Conservation (phyloP, 2,797 vertebrate genomes). For the Acomys russatus region DNA sequence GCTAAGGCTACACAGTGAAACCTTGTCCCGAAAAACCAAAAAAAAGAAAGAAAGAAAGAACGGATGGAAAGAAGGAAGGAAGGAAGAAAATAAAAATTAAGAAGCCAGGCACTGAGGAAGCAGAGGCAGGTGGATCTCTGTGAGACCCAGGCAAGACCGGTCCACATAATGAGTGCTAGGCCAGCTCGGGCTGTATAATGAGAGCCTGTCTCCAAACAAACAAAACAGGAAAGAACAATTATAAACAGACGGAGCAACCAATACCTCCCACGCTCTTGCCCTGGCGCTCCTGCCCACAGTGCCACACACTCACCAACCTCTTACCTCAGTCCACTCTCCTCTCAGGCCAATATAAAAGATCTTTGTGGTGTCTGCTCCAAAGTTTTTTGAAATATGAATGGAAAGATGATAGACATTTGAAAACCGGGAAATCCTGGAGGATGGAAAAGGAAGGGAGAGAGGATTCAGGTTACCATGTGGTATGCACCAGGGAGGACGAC, state of each 20-base stretch:
- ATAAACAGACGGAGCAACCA: neutral
- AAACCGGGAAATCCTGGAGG: constrained; percentile 95
- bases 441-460: constrained; percentile 46
- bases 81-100: constrained; percentile 26
- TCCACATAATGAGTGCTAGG: neutral
- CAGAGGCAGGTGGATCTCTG: neutral
- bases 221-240: constrained; percentile 8
- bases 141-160: neutral
- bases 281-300: neutral
- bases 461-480: neutral
- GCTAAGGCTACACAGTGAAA: too few relatives aligned
- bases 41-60: too few relatives aligned
- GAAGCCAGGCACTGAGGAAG: neutral
- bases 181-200: neutral
- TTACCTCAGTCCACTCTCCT: constrained; percentile 96
- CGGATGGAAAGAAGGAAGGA: too few relatives aligned
- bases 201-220: neutral
- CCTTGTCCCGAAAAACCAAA: too few relatives aligned
- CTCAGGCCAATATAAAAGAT: constrained; percentile 97
- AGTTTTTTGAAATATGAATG: constrained; percentile 98
- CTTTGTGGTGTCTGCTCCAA: constrained; percentile 94
- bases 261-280: neutral
- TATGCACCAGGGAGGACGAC: neutral
- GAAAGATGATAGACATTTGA: constrained; percentile 96
- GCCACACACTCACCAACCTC: constrained; percentile 21